Conservation (phyloP, 37 sponge, comb jelly and placozoan species). For the Chondrosia reniformis region DNA sequence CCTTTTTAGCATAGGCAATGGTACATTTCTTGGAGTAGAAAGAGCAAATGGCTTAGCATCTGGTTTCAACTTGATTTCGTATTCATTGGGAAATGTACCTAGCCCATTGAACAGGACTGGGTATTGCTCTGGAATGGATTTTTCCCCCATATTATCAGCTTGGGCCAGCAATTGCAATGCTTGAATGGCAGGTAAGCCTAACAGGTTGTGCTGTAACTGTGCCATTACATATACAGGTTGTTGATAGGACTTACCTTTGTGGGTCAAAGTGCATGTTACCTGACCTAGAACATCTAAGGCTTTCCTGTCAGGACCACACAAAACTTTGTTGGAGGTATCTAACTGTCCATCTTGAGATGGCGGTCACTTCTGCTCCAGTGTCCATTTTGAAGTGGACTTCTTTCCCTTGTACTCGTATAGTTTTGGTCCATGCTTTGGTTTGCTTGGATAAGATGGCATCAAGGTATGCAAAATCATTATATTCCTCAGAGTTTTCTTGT, state of each 20-base stretch:
- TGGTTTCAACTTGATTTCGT: neutral
- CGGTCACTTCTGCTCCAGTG: conserved; percentile 38
- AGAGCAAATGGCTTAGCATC: conserved; percentile 3
- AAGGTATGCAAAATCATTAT: conserved; percentile 1
- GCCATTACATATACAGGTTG: neutral
- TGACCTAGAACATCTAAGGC: neutral
- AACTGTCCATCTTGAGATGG: too few relatives aligned
- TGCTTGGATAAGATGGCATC: neutral
- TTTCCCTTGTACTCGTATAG: neutral
- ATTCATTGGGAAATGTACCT: neutral
- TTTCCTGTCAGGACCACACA: neutral
- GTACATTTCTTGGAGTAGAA: conserved; percentile 2
- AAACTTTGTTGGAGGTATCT: too few relatives aligned
- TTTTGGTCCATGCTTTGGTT: conserved; percentile 9
- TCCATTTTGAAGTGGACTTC: conserved; percentile 21
- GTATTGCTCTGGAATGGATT: neutral
- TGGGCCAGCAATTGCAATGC: neutral
- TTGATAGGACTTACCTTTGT: neutral
- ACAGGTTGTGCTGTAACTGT: neutral
- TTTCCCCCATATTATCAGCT: neutral
- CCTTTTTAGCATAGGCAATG: neutral
- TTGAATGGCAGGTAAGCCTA: neutral
- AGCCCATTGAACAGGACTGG: neutral
- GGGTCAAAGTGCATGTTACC: neutral
- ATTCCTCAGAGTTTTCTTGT: neutral